Conservation (phyloP, 2,888 invertebrate species). For the Exocentrus adspersus region DNA sequence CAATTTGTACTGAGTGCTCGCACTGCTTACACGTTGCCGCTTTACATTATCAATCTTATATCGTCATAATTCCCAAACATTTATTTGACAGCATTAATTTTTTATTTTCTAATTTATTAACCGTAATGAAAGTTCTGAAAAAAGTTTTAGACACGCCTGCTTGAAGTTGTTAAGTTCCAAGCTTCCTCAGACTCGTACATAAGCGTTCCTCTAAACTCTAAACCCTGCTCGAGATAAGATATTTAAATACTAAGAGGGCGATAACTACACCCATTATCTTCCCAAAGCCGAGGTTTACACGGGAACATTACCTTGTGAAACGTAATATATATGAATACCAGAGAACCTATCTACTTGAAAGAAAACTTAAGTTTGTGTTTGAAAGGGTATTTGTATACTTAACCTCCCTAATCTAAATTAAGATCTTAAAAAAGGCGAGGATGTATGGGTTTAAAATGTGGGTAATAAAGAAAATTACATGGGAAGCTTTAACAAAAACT, state of each 20-base stretch:
- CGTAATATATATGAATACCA: background rate
- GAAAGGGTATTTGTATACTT: slow-evolving; percentile 22
- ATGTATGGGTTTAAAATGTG: slow-evolving; percentile 7
- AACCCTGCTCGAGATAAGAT: background rate
- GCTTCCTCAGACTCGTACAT: no score
- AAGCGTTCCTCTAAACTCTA: background rate
- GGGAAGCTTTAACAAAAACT: slow-evolving; percentile 8
- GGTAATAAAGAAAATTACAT: slow-evolving; percentile 26
- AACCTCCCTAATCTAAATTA: slow-evolving; percentile 24
- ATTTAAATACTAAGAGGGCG: slow-evolving; percentile 2
- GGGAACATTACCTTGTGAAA: background rate
- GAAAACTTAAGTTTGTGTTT: slow-evolving; percentile 20
- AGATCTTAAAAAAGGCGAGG: slow-evolving; percentile 15
- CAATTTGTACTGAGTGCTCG: background rate
- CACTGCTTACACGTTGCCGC: no score
- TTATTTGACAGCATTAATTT: no score
- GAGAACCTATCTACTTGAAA: slow-evolving; percentile 2
- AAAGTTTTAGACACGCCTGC: no score
- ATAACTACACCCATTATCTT: background rate
- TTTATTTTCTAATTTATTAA: no score
- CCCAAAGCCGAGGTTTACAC: background rate
- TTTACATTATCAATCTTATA: no score
- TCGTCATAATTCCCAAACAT: no score
- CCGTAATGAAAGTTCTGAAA: no score
- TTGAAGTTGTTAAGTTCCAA: no score